These are phyloP conservation scores for Neocloeon triangulifer DNA, from an alignment of 1,140 invertebrate species.

Conservation along the genomic window DNA sequence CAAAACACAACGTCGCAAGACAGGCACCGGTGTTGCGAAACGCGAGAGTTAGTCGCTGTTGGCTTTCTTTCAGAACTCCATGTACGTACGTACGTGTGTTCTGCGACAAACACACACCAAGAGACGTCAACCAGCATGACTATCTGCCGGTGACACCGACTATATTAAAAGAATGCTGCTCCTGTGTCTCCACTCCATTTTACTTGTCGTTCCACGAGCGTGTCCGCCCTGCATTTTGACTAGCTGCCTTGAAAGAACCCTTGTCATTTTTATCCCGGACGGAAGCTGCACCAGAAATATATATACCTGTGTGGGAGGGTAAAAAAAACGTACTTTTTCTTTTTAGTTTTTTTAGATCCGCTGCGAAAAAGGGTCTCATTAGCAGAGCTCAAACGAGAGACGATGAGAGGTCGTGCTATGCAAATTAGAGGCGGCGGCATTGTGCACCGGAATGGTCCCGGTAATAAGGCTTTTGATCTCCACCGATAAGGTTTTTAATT, in stretches of 20 bases:
- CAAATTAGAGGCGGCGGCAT: background rate
- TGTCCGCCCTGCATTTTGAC: background rate
- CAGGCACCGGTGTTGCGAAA: no score
- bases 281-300: no score
- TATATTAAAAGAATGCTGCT: no score
- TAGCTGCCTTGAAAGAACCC: background rate
- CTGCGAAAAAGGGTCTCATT: slow-evolving; percentile 1
- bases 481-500: no score
- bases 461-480: no score
- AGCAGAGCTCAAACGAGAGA: background rate
- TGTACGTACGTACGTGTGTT: no score
- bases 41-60: no score
- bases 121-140: no score
- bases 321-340: background rate
- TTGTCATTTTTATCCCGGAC: background rate
- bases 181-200: background rate
- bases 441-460: background rate
- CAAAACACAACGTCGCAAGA: no score
- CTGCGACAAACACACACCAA: no score
- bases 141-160: no score
- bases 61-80: no score
- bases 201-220: background rate
- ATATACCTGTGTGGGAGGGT: background rate
- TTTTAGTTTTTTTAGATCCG: background rate
- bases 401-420: background rate